Conservation (phyloP, 2,797 vertebrate genomes). For the Caiman crocodilus region DNA sequence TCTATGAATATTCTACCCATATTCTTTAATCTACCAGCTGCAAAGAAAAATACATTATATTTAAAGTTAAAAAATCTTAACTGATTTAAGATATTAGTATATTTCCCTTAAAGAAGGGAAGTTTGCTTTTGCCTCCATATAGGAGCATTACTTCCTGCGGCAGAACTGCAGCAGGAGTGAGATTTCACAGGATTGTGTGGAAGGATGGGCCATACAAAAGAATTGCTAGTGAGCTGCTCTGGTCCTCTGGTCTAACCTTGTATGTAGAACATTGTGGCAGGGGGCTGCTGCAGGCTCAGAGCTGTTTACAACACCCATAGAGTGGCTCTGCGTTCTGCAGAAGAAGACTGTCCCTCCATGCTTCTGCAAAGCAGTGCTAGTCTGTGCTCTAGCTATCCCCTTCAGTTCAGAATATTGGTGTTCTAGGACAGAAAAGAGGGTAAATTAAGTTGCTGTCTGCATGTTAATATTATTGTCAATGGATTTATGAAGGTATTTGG, state of each 20-base stretch:
- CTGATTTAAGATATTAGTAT: background rate
- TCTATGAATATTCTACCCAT: background rate
- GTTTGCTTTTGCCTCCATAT: background rate
- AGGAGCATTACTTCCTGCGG: background rate
- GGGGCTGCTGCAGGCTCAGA: background rate
- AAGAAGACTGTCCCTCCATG: background rate
- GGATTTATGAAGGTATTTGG: background rate
- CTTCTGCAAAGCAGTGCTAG: background rate
- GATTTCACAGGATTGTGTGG: background rate
- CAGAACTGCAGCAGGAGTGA: background rate
- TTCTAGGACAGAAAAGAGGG: background rate
- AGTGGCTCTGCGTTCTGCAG: background rate
- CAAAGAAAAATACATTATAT: background rate
- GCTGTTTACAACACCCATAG: background rate
- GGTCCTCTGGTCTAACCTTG: background rate
- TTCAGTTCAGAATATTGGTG: background rate
- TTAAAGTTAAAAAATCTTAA: background rate
- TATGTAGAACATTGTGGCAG: rapidly evolving
- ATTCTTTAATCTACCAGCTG: background rate
- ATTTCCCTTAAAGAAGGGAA: background rate
- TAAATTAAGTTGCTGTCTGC: background rate
- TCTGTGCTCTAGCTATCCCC: background rate
- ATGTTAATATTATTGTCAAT: background rate
- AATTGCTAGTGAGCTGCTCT: background rate
- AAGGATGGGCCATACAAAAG: background rate